These are phyloP conservation scores for Tenthredo scrophulariae DNA, from an alignment of 2,888 invertebrate genomes.

Conservation along the genomic window DNA sequence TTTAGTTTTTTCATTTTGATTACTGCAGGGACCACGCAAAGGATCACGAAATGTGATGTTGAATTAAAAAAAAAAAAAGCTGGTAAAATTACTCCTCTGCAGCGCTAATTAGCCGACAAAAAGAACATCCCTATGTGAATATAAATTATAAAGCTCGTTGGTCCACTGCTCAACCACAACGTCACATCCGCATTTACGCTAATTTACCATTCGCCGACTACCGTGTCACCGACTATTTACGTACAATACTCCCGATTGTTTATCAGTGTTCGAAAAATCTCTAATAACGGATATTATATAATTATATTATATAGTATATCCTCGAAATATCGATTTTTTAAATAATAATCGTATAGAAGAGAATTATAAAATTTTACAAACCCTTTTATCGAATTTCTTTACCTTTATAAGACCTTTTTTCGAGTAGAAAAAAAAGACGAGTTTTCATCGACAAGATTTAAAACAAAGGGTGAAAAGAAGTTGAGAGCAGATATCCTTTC, in stretches of 20 bases:
- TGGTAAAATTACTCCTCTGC: background rate
- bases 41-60: background rate
- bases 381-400: background rate
- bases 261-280: background rate
- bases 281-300: background rate
- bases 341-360: background rate
- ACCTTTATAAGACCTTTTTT: too few species aligned
- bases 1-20: background rate
- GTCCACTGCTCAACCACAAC: slow-evolving; percentile 62
- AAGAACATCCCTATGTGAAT: slow-evolving; percentile 12
- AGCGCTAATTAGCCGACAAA: slow-evolving; percentile 18
- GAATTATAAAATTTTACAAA: background rate
- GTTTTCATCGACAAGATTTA: background rate
- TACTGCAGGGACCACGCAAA: background rate
- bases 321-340: background rate
- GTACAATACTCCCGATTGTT: slow-evolving; percentile 5
- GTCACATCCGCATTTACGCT: slow-evolving; percentile 77
- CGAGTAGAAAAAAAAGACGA: background rate
- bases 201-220: slow-evolving; percentile 64
- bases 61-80: slow-evolving; percentile 8
- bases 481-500: slow-evolving; percentile 7
- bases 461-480: slow-evolving; percentile 12
- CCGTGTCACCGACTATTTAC: slow-evolving; percentile 37
- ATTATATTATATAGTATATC: background rate
- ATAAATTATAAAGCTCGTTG: slow-evolving; percentile 45